Conservation (phyloP, 37 sponge, comb jelly and placozoan genomes). For the Diacarnus erythraeanus region DNA sequence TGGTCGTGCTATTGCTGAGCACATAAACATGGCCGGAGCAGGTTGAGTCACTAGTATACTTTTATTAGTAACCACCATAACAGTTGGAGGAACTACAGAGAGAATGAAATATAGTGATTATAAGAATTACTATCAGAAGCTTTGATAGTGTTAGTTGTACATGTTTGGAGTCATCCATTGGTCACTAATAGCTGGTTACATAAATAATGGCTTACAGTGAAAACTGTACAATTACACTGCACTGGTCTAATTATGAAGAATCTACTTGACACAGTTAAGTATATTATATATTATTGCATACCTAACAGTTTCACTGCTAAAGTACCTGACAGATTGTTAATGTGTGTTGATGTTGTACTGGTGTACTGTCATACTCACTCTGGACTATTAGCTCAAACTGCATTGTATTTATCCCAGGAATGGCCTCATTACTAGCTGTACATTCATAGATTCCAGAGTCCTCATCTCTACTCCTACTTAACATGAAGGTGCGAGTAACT, state of each 20-base stretch:
- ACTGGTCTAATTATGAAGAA: too few species aligned
- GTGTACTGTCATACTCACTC: conserved; percentile 25
- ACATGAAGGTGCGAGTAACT: conserved; percentile 7
- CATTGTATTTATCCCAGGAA: neutral
- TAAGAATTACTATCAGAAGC: neutral
- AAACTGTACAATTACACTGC: too few species aligned
- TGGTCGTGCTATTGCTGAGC: conserved; percentile 52
- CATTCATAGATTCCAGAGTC: conserved; percentile 62
- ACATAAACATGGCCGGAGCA: conserved; percentile 12
- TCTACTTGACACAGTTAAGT: too few species aligned
- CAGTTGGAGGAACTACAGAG: neutral
- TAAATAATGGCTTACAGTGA: too few species aligned
- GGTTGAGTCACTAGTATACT: neutral
- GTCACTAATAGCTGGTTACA: too few species aligned
- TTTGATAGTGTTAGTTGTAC: too few species aligned
- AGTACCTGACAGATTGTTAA: neutral
- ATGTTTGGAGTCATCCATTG: too few species aligned
- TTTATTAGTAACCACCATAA: neutral
- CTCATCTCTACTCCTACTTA: conserved; percentile 4
- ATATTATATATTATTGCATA: too few species aligned
- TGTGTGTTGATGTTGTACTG: too few species aligned
- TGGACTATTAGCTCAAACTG: conserved; percentile 35
- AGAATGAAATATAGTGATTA: neutral
- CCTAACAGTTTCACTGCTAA: neutral
- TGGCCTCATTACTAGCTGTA: conserved; percentile 35